These are phyloP conservation scores for Thysanoteuthis rhombus DNA, from an alignment of 2,888 invertebrate species.

Conservation along the genomic window DNA sequence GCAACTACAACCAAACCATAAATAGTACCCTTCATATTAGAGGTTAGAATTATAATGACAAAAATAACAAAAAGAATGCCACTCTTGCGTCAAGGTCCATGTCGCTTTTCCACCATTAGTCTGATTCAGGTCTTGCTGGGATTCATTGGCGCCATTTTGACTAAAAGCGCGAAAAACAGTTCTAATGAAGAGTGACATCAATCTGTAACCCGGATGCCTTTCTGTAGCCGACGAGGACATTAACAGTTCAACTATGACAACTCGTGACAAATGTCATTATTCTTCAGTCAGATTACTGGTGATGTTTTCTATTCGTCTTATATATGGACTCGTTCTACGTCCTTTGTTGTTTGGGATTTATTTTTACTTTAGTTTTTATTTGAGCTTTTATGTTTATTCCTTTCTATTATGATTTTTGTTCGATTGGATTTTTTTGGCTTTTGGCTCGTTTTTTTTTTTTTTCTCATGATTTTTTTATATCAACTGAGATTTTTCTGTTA, in stretches of 20 bases:
- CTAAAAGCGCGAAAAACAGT: background rate
- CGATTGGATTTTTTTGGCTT: too few species aligned
- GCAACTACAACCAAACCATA: too few species aligned
- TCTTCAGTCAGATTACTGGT: background rate
- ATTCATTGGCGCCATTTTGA: background rate
- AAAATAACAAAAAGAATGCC: background rate
- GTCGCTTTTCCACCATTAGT: background rate
- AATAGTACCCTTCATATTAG: too few species aligned
- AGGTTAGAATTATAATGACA: background rate
- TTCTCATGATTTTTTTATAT: background rate
- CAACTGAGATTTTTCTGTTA: background rate
- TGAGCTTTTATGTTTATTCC: too few species aligned
- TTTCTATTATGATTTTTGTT: too few species aligned
- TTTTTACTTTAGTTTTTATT: too few species aligned
- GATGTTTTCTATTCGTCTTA: background rate
- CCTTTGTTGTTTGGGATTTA: background rate
- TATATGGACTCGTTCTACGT: background rate
- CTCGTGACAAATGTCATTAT: background rate
- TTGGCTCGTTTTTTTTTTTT: background rate
- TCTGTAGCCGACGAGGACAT: background rate
- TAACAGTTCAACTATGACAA: slow-evolving; percentile 12
- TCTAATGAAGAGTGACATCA: background rate
- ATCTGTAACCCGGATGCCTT: background rate
- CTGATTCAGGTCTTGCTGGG: background rate
- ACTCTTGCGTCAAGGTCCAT: background rate